phyloP scores from a whole-genome alignment of 2,797 vertebrate genomes.

The Hoplostethus atlanticus region DNA sequence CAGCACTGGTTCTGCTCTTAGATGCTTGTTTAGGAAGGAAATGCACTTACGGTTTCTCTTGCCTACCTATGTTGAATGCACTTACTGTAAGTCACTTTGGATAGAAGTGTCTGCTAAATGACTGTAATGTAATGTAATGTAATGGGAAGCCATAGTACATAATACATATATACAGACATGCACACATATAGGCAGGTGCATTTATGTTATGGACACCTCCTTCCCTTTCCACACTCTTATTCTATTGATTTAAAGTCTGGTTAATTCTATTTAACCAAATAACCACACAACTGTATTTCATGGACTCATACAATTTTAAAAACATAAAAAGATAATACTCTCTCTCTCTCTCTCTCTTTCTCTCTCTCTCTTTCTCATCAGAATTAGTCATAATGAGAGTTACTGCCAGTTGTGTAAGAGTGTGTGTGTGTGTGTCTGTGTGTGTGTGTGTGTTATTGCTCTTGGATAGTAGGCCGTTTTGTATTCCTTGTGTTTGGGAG shows the following conservation, averaged over 20 bases:
- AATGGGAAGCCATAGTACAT: constrained; percentile 44
- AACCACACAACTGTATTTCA: not conserved
- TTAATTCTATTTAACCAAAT: not conserved
- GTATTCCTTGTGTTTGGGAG: constrained; percentile 76
- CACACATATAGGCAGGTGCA: constrained; percentile 49
- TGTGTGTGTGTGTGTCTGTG: constrained; percentile 28
- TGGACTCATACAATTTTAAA: not conserved
- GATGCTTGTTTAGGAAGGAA: too few species aligned
- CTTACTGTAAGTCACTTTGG: too few species aligned
- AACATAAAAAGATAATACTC: not conserved
- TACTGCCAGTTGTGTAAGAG: constrained; percentile 47
- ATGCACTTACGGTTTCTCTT: too few species aligned
- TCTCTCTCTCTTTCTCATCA: constrained; percentile 26
- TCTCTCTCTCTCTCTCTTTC: constrained; percentile 24
- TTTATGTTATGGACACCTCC: not conserved
- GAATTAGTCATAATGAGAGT: constrained; percentile 64
- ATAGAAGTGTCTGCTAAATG: too few species aligned
- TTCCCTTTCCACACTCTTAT: not conserved
- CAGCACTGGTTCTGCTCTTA: too few species aligned
- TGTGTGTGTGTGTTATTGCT: constrained; percentile 72
- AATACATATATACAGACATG: constrained; percentile 39
- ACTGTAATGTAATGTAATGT: too few species aligned
- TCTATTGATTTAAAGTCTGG: not conserved
- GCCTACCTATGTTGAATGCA: too few species aligned
- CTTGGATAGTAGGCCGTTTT: constrained; percentile 67